Evolutionary conservation across 53 echinoderm and acorn worm species (phyloP), one percentile per base, ranked within the genome.

Genomic region (Paelopatides confundens): DNA sequence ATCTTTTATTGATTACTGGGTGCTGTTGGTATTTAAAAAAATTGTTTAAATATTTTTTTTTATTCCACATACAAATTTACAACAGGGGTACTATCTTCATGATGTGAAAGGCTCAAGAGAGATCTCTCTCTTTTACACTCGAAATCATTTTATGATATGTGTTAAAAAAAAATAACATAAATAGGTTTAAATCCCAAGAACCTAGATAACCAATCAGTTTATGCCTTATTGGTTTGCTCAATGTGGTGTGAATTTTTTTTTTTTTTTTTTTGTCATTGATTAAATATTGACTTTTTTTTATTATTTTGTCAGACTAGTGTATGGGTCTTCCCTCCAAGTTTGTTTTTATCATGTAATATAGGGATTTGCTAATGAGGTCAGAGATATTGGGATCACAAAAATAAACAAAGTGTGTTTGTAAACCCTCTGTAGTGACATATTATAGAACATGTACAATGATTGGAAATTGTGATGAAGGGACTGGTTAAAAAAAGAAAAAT

Each of bases 171-270:
- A 32, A 27, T 3, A 81, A 81, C 33, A 81, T 46, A 52, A 52
- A n/a, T 34, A 79, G 50, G 78, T 8, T 81, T 50, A 21, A 28
- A 52, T 81, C 50, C 29, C 24, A 11, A 54, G 23, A 81, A 50
- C n/a, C n/a, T n/a, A n/a, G n/a, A 81, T 52, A 24, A n/a, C 33
- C 81, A 54, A 17, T 48, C 10, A 30, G 34, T 81, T 81, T 50
- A 74, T 74, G 74, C 74, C 74, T 74, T 74, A 74, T 74, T 74
- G 35, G 74, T 74, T 74, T 74, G 74, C 31, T 24, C 39, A 74
- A 74, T 74, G 74, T 74, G 46, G 74, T 74, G 81, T 54, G 23
- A 81, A 81, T 52, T 21, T 14, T 77, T 47, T 43, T 52, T 52
- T 21, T 14, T 77, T 47, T 43, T 52, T 28, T 3, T n/a, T n/a